Base-by-base conservation (phyloP, 1,140 invertebrate species). In the Zaprionus tsacasi region DNA sequence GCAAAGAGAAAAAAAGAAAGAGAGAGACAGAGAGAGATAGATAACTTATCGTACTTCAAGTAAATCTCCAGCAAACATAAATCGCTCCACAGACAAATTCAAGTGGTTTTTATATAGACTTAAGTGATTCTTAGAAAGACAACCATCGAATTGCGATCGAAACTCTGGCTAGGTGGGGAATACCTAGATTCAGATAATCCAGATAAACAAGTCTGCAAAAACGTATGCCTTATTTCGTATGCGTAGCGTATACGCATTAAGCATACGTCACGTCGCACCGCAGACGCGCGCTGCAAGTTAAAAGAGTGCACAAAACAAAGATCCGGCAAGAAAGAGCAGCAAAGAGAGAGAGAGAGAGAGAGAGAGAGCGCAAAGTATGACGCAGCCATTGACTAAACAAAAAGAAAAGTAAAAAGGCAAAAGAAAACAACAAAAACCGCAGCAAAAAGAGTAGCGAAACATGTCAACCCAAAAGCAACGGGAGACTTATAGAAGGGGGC, bases 221-320 rank as follows among this genome's bases (percentile, higher is more conserved):
- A 0, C n/a, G 0, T 40, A 4, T 12, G 4, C 12, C 38, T 40
- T 40, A n/a, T 87, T 87, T 55, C 35, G 63, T 45, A 82, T 87
- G 79, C 82, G 69, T 13, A 50, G 56, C 68, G 66, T 43, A 35
- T 65, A 25, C 72, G 67, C 72, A 79, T 82, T 79, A 73, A 79
- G 78, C 68, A 82, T 87, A 87, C 83, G 83, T 87, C 83, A 87
- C 73, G 83, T 82, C 69, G 77, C 70, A 8, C 63, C 76, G 43
- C 48, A 66, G 70, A 61, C 70, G 69, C 66, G 76, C 55, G 57
- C 60, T 25, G 65, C 45, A 59, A 52, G 38, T n/a, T 1, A 40
- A 40, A n/a, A 40, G 38, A 40, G 38, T 40, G 38, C 38, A 11
- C 3, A 67, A 69, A 70, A 64, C 54, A 52, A 66, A 58, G 30